Base-by-base conservation (phyloP, 2,797 vertebrate species). In the Gallinago stenura region DNA sequence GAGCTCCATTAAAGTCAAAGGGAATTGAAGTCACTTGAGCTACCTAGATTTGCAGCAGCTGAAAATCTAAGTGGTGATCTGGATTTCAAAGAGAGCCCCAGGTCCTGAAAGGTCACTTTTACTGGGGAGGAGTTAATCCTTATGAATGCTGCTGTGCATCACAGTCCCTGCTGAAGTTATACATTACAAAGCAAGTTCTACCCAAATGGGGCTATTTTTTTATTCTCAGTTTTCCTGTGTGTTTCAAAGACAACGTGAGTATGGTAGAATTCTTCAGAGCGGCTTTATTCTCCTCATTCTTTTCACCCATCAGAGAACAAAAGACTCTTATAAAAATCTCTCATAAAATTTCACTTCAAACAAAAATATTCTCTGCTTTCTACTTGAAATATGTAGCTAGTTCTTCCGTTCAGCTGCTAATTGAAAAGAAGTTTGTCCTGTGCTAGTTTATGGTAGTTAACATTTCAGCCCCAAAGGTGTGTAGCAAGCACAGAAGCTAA, bases 101-200 rank as follows among this genome's bases (percentile, higher is more conserved):
- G 1, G 5, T 78, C 9, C 1, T 0, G 4, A 22, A 43, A 33
- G 19, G 18, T 58, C 79, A 12, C 2, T 37, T 70, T 66, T 5
- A 8, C 13, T 61, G 22, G 11, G 10, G n/a, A 35, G 12, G 25
- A 35, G 37, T 83, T 48, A 9, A 12, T 31, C 10, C 54, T 48
- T 41, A 2, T 5, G 37, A 57, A 24, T 13, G 5, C 13, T 68
- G 3, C 6, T 56, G 9, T 41, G 25, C 1, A 9, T 65, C 2
- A 10, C 20, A 15, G 15, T 46, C 28, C 30, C 39, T 83, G 10
- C 26, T 86, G 35, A 70, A 84, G 21, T 50, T 56, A 31, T 18
- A 24, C 39, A 5, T 62, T 69, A 6, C 26, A n/a, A 57, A 65
- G 20, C 82, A 84, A 83, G 35, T 46, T 79, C 64, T 57, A 20